Conservation (phyloP, 2,797 vertebrate genomes). For the Sebastolobus altivelis region DNA sequence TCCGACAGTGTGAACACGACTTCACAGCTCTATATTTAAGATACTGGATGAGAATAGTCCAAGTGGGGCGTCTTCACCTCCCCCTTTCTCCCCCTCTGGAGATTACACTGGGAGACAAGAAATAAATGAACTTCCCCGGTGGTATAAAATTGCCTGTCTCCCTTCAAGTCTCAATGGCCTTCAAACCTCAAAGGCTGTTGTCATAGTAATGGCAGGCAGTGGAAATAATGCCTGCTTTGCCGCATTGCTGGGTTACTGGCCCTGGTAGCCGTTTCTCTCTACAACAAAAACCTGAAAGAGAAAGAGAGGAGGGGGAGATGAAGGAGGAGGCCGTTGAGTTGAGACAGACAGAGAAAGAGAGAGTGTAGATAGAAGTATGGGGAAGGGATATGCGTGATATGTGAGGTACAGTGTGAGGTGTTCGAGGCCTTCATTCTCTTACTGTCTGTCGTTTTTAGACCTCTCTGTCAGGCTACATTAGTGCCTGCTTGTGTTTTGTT, state of each 20-base stretch:
- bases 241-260: conserved; percentile 72
- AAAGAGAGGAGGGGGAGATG: background rate
- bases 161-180: conserved; percentile 69
- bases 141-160: conserved; percentile 67
- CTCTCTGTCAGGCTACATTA: conserved; percentile 45
- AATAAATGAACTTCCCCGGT: conserved; percentile 75
- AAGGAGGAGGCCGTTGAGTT: conserved; percentile 3
- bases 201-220: conserved; percentile 80
- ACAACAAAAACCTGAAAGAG: conserved; percentile 59
- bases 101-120: conserved; percentile 65
- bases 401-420: conserved; percentile 48
- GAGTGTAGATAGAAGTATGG: conserved; percentile 24
- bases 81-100: conserved; percentile 18
- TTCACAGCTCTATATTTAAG: conserved; percentile 28
- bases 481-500: conserved; percentile 26
- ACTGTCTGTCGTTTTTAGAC: conserved; percentile 19
- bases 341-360: conserved; percentile 28
- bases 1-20: conserved; percentile 7
- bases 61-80: conserved; percentile 30
- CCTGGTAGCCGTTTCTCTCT: conserved; percentile 50
- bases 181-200: conserved; percentile 80
- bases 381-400: conserved; percentile 38
- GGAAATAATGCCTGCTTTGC: conserved; percentile 78
- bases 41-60: conserved; percentile 35
- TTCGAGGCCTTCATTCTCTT: conserved; percentile 28